Conservation (phyloP, 1,140 invertebrate genomes). For the Myzus persicae region DNA sequence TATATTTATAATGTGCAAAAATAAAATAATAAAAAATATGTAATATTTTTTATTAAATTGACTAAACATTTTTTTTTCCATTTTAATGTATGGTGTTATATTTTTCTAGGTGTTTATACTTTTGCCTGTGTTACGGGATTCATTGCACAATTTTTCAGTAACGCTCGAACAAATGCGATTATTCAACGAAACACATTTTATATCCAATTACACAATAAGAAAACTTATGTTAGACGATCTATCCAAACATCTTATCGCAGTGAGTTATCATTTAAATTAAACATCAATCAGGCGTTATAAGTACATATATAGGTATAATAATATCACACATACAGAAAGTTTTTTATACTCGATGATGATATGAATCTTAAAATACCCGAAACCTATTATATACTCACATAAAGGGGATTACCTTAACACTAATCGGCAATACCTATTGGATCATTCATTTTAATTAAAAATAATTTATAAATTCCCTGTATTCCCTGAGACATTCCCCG, state of each 20-base stretch:
- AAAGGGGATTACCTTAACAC: neutral
- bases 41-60: neutral
- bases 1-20: neutral
- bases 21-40: neutral
- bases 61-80: conserved; percentile 7
- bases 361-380: neutral
- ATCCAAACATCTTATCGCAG: conserved; percentile 14
- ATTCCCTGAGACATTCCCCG: too few species aligned
- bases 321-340: neutral
- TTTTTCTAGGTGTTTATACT: conserved; percentile 27
- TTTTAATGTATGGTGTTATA: neutral
- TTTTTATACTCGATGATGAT: too few species aligned
- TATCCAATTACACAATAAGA: neutral
- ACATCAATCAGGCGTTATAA: neutral
- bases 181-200: neutral
- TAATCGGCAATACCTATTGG: neutral
- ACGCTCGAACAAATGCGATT: conserved; percentile 34
- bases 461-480: neutral
- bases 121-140: conserved; percentile 14
- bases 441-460: neutral
- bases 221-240: conserved; percentile 25
- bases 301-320: neutral
- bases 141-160: conserved; percentile 17
- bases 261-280: neutral
- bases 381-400: neutral